These are phyloP conservation scores for Dermatophagoides farinae DNA, from an alignment of 1,140 invertebrate genomes.

Conservation along the genomic window DNA sequence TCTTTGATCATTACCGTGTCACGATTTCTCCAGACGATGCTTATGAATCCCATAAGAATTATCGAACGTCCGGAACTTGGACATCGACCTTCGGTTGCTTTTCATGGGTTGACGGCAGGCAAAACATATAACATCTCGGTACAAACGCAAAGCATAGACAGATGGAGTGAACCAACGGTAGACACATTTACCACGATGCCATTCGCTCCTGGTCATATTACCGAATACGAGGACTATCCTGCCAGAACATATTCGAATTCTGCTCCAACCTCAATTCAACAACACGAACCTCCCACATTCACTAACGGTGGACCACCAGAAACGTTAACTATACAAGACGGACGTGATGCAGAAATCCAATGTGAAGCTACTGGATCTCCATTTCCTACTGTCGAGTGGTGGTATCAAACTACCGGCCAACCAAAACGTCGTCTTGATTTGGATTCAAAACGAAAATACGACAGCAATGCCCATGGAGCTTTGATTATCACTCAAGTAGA, in stretches of 20 bases:
- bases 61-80: constrained; percentile 68
- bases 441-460: background rate
- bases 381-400: constrained; percentile 72
- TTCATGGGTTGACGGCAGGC: constrained; percentile 64
- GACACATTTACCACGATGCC: constrained; percentile 81
- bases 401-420: constrained; percentile 36
- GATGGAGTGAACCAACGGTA: constrained; percentile 65
- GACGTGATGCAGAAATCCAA: constrained; percentile 63
- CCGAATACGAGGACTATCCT: background rate
- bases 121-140: constrained; percentile 70
- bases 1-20: constrained; percentile 20
- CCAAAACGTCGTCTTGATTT: background rate
- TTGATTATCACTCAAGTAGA: constrained; percentile 11
- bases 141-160: constrained; percentile 70
- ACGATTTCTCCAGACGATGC: constrained; percentile 71
- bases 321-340: constrained; percentile 71
- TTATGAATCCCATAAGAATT: constrained; percentile 52
- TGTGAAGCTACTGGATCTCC: constrained; percentile 73
- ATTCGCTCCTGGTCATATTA: constrained; percentile 35
- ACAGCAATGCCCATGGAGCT: constrained; percentile 13
- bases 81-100: constrained; percentile 62
- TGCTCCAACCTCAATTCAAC: background rate
- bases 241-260: background rate
- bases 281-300: constrained; percentile 40
- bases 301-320: constrained; percentile 41